Base-by-base conservation (phyloP, 2,888 invertebrate genomes). In the Tetheella fluctuosa region DNA sequence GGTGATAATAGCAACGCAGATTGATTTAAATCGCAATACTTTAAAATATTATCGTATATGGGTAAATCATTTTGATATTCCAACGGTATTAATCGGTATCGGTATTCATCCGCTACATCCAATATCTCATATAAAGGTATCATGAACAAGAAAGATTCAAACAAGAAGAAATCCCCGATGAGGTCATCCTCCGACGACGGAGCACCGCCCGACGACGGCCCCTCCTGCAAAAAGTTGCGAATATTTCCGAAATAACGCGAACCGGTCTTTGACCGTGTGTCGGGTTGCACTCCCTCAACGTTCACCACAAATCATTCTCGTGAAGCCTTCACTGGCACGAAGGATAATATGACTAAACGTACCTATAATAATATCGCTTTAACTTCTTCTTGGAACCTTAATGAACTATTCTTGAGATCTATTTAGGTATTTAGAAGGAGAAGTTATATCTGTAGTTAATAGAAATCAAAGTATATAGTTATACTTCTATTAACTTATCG, bases 221-320 rank as follows among this genome's bases (percentile, higher is more conserved):
- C 77, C 74, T 79, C 76, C 77, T 73, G 82, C 76, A 78, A 77
- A 80, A 81, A 80, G 76, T 80, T 73, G 75, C 81, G 82, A 86
- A 89, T 85, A 85, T 88, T 86, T 88, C 85, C 88, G 81, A 88
- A 91, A 89, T 79, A 83, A 79, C 79, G 74, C 84, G 85, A 88
- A 90, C 91, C 92, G 92, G 92, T 92, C 89, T 86, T 89, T 89
- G 91, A 90, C 90, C 89, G 79, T 71, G 74, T 71, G 72, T 76
- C 82, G 80, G 80, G 80, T 81, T 85, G 83, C 84, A 80, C 76
- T 76, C 81, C 75, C 75, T 76, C 76, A 71, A 70, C 74, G 71
- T 70, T 75, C 67, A 68, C 73, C 74, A 84, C 87, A 88, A 86
- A 87, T 86, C 85, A 87, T 84, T 84, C 81, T 79, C 80, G 66